These are phyloP conservation scores for Rhagoletis pomonella DNA, from an alignment of 1,140 invertebrate genomes.

Conservation along the genomic window DNA sequence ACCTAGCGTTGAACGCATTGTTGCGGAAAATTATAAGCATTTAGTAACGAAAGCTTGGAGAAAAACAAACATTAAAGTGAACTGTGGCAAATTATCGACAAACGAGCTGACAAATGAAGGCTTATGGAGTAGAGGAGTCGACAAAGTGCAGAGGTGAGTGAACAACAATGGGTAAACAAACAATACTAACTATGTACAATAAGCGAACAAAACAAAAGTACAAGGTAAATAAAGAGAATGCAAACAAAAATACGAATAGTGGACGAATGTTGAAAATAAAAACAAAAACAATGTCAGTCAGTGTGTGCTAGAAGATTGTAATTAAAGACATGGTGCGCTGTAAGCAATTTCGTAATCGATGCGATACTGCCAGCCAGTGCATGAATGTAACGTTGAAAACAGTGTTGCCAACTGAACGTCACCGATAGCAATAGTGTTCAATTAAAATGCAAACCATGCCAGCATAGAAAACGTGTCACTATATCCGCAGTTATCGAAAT, in stretches of 20 bases:
- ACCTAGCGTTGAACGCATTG: constrained; percentile 1
- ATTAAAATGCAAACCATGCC: constrained; percentile 23
- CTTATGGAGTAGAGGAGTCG: neutral
- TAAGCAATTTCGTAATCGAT: constrained; percentile 24
- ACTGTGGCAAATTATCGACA: constrained; percentile 7
- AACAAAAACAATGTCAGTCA: neutral
- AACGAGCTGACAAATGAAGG: constrained; percentile 14
- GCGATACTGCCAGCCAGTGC: neutral
- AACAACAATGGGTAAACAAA: neutral
- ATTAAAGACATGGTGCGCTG: neutral
- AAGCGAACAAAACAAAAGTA: neutral
- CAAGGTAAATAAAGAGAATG: neutral
- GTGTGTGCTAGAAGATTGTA: neutral
- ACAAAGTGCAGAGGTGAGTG: neutral
- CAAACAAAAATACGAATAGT: constrained; percentile 6
- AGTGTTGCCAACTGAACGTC: neutral
- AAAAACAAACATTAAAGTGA: neutral
- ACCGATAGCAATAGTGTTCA: neutral
- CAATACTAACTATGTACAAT: neutral
- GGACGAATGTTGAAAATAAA: neutral
- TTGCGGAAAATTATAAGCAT: constrained; percentile 6
- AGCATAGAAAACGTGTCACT: neutral
- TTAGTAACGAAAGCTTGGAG: neutral
- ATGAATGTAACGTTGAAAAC: constrained; percentile 1
- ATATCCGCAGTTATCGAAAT: neutral